Base-by-base conservation (phyloP, 2,888 invertebrate genomes). In the Dendrolimus pini region DNA sequence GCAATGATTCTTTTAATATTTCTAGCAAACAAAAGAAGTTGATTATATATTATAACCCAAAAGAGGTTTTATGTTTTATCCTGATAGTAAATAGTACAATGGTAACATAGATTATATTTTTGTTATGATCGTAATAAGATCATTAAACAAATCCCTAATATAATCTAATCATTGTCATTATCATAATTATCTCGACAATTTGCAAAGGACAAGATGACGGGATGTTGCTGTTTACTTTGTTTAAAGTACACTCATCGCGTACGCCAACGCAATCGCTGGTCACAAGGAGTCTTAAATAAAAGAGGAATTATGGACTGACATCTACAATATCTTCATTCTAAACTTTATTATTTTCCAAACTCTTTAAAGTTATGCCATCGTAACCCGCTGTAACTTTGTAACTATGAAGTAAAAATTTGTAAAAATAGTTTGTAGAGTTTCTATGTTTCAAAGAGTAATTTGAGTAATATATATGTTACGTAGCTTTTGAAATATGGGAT, bases 171-270 rank as follows among this genome's bases (percentile, higher is more conserved):
- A 54, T 54, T 54, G 13, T 10, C 57, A 58, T 54, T 58, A 56
- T 18, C 52, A 13, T 42, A 68, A 68, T 65, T 64, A 69, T 68
- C 66, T 63, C 61, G 65, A 63, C 71, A 72, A 77, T 74, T 77
- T 71, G 62, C 67, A 66, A 68, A 76, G 74, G 71, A 75, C 69
- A 65, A 64, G 54, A 56, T 61, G 72, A 72, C 84, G 73, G 86
- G 86, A 86, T 74, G 77, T 66, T 54, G 65, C 75, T 71, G 71
- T 75, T 86, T 84, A 85, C 80, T 74, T 80, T 80, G 80, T 83
- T 83, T 79, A 78, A 72, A 66, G 65, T 62, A 69, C 61, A 65
- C 64, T 75, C 76, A 69, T 71, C 70, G 67, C 59, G 63, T 60
- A 71, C 72, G 69, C 75, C 71, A 66, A 77, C 73, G 71, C 72